phyloP scores from a whole-genome alignment of 2,888 invertebrate species.

The Campoletis raptor region DNA sequence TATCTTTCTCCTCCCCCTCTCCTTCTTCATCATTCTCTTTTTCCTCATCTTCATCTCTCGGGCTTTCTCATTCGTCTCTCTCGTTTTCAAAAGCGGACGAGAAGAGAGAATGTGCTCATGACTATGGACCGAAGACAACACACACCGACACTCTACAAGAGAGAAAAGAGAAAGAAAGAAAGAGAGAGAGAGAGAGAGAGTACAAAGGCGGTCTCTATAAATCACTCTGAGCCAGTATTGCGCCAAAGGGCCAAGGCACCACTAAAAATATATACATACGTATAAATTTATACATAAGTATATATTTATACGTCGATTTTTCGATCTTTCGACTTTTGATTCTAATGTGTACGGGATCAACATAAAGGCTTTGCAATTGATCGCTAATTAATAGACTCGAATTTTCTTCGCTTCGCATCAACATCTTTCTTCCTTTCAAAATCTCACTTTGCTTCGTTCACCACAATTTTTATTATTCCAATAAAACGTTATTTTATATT shows the following conservation, averaged over 20 bases:
- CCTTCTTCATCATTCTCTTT: conserved; percentile 39
- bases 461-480: not conserved
- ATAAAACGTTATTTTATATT: not conserved
- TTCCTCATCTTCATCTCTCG: conserved; percentile 49
- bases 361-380: conserved; percentile 1
- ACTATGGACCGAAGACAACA: conserved; percentile 58
- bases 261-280: conserved; percentile 33
- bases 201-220: conserved; percentile 75
- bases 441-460: not conserved
- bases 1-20: conserved; percentile 15
- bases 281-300: not conserved
- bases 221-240: conserved; percentile 68
- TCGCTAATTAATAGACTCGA: conserved; percentile 11
- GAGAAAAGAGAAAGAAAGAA: conserved; percentile 15
- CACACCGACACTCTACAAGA: conserved; percentile 39
- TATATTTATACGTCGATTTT: conserved; percentile 62
- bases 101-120: conserved; percentile 61
- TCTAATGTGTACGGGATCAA: not conserved
- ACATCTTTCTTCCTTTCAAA: not conserved
- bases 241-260: conserved; percentile 66
- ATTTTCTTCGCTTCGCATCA: not conserved
- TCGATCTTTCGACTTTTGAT: conserved; percentile 57
- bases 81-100: conserved; percentile 52
- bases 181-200: conserved; percentile 51
- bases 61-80: conserved; percentile 62